Percentiles rank a stretch among this genome's conserved stretches.
phyloP scores from a whole-genome alignment of 2,888 invertebrate species.

The Tinea semifulvella region DNA sequence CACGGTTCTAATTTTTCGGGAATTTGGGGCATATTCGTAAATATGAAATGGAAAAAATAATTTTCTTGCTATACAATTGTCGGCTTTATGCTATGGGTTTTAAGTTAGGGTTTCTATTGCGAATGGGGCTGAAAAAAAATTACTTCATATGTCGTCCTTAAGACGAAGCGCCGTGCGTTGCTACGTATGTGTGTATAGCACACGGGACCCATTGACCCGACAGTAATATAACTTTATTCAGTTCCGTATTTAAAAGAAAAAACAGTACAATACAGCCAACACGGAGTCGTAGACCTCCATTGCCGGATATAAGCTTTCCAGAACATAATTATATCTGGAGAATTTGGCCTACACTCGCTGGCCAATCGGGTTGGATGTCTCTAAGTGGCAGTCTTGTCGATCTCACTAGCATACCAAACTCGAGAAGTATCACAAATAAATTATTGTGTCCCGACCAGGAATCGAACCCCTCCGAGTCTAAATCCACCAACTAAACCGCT shows the following conservation, averaged over 20 bases:
- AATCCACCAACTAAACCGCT: no score
- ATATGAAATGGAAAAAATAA: conserved; percentile 69
- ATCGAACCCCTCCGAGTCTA: no score
- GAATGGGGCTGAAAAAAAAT: conserved; percentile 56
- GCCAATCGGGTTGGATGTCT: no score
- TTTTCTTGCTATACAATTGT: conserved; percentile 39
- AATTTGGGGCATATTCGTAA: conserved; percentile 70
- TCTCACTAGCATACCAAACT: no score
- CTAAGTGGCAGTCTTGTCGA: no score
- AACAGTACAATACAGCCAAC: conserved; percentile 1
- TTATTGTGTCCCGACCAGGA: no score
- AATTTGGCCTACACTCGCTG: no score
- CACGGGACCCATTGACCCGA: conserved; percentile 32
- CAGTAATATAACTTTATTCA: conserved; percentile 18
- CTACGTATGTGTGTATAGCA: conserved; percentile 61
- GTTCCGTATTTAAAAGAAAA: conserved; percentile 16
- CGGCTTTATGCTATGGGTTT: conserved; percentile 25
- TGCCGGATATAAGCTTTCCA: not conserved
- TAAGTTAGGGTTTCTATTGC: conserved; percentile 34
- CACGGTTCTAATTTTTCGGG: conserved; percentile 69
- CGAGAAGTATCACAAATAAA: no score
- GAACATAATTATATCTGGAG: no score
- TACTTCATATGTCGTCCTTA: conserved; percentile 69
- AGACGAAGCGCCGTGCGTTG: conserved; percentile 59
- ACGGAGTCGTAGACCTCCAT: not conserved